A percentile compares a stretch with the other conserved stretches of the same genome.
Conservation (phyloP, 53 echinoderm and acorn worm genomes). For the Stichopus horrens region DNA sequence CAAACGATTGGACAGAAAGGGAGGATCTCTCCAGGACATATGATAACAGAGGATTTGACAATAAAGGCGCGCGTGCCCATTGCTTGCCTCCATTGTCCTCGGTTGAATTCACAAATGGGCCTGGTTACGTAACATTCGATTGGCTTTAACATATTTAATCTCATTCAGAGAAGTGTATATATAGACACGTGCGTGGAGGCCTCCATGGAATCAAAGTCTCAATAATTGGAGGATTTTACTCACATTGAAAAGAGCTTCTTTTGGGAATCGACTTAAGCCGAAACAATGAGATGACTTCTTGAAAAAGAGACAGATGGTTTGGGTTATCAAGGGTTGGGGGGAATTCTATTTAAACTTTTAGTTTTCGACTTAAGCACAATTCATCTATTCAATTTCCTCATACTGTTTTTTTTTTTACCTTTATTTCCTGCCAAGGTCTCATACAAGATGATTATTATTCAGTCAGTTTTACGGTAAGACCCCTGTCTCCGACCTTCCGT, state of each 20-base stretch:
- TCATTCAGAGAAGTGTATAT: slow-evolving; percentile 7
- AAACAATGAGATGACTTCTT: not conserved
- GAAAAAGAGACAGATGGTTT: slow-evolving; percentile 11
- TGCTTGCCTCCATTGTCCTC: slow-evolving; percentile 4
- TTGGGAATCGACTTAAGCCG: not conserved
- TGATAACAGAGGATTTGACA: too few relatives aligned
- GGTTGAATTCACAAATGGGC: not conserved
- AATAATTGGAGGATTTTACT: slow-evolving; percentile 6
- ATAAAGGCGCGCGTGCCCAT: slow-evolving; percentile 5
- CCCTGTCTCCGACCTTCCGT: slow-evolving; percentile 7
- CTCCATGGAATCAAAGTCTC: not conserved
- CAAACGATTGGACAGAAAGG: too few relatives aligned
- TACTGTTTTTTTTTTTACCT: not conserved
- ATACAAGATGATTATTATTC: not conserved
- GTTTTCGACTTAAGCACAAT: slow-evolving; percentile 3
- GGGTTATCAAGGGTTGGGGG: not conserved
- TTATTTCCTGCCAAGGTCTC: slow-evolving; percentile 19
- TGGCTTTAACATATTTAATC: not conserved
- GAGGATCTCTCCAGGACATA: too few relatives aligned
- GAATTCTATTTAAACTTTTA: not conserved
- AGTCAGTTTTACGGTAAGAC: not conserved
- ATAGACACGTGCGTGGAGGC: not conserved
- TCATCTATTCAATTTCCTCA: slow-evolving; percentile 27
- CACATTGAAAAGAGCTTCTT: not conserved
- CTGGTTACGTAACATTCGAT: slow-evolving; percentile 8